Conservation (phyloP, 2,113 vertebrate species). For the Tor tambroides region DNA sequence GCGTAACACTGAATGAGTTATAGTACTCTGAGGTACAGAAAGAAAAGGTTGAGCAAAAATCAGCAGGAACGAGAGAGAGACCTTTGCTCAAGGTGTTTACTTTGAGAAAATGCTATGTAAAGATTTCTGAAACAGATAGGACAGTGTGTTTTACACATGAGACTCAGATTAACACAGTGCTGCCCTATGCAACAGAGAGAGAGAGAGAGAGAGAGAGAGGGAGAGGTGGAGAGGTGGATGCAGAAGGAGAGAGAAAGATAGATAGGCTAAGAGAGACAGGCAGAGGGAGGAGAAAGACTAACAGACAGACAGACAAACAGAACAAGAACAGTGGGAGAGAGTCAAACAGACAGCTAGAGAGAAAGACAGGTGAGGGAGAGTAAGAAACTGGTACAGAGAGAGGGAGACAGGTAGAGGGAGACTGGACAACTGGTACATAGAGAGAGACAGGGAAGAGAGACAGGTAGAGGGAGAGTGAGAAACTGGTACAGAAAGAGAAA, state of each 20-base stretch:
- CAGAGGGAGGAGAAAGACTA: background rate
- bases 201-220: background rate
- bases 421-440: no score
- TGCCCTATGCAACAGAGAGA: slow-evolving; percentile 3
- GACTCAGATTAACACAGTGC: slow-evolving; percentile 15
- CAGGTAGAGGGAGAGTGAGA: no score
- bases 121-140: background rate
- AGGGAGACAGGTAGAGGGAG: background rate
- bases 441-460: background rate
- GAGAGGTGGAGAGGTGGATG: background rate
- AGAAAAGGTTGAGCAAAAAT: background rate
- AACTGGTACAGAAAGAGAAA: no score
- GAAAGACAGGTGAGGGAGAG: background rate
- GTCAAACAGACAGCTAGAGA: background rate
- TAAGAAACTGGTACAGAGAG: background rate
- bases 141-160: slow-evolving; percentile 24
- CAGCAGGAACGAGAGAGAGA: slow-evolving; percentile 9
- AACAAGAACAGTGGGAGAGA: background rate
- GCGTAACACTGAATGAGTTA: background rate
- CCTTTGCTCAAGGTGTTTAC: slow-evolving; percentile 25
- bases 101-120: slow-evolving; percentile 18
- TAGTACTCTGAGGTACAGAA: background rate
- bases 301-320: background rate
- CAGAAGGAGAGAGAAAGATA: background rate
- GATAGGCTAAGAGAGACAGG: background rate